A percentile compares a stretch with the other conserved stretches of the same genome.
These are phyloP conservation scores for Sthenelais limicola DNA, from an alignment of 2,888 invertebrate species.

Conservation along the genomic window DNA sequence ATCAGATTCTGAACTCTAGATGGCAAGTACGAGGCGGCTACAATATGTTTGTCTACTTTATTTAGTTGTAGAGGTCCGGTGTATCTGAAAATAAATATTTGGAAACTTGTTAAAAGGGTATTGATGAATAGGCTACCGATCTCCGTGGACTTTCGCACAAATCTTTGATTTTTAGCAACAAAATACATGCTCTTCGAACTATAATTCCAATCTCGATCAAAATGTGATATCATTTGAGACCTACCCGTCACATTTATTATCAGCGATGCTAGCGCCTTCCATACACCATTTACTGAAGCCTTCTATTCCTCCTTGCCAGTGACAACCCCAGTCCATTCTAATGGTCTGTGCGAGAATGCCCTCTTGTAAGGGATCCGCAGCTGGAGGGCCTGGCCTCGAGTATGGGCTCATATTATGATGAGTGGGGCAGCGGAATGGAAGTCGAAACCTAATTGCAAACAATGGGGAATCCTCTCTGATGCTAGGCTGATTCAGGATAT, in stretches of 20 bases:
- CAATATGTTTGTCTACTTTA: constrained; percentile 55
- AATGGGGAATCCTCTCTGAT: background rate
- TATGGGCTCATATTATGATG: constrained; percentile 64
- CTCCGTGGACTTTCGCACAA: no score
- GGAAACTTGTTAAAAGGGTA: constrained; percentile 22
- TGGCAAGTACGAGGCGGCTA: constrained; percentile 58
- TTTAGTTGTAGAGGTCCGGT: constrained; percentile 56
- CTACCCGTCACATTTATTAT: no score
- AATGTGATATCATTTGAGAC: no score
- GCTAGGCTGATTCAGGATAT: background rate
- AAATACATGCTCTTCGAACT: no score
- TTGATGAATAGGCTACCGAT: no score
- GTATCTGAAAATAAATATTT: constrained; percentile 14
- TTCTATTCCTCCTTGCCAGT: constrained; percentile 67
- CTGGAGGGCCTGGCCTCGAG: constrained; percentile 53
- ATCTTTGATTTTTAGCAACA: no score
- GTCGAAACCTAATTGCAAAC: constrained; percentile 63
- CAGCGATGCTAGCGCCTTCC: no score
- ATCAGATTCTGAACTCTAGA: constrained; percentile 59
- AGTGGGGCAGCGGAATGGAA: constrained; percentile 63
- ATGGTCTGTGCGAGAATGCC: constrained; percentile 63
- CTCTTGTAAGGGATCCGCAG: constrained; percentile 58
- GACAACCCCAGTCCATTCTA: constrained; percentile 65
- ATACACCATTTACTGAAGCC: constrained; percentile 55
- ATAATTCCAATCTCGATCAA: no score